These are phyloP conservation scores for Geotrupes spiniger DNA, from an alignment of 2,888 invertebrate genomes.

Conservation along the genomic window DNA sequence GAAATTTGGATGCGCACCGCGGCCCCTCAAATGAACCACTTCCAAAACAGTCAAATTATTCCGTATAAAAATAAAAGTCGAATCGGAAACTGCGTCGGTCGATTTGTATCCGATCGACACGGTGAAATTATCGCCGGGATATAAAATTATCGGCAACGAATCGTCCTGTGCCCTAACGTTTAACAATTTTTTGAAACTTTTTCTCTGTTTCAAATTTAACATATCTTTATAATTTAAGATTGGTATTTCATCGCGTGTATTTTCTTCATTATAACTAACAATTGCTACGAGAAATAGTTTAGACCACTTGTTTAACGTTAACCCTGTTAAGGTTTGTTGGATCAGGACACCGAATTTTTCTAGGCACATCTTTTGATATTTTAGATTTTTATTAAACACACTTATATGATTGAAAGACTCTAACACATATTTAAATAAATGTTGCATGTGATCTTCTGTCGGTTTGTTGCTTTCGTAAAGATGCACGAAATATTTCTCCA, in stretches of 20 bases:
- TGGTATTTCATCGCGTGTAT: slow-evolving; percentile 1
- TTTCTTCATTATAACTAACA: slow-evolving; percentile 1
- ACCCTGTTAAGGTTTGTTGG: background rate
- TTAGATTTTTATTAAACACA: background rate
- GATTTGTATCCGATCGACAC: slow-evolving; percentile 54
- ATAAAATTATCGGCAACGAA: slow-evolving; percentile 57
- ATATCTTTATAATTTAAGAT: background rate
- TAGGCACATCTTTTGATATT: background rate
- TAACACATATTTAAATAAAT: background rate
- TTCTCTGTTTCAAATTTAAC: slow-evolving; percentile 5
- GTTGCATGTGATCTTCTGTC: slow-evolving; percentile 2
- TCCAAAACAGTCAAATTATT: slow-evolving; percentile 94
- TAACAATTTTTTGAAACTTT: slow-evolving; percentile 29
- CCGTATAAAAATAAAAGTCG: slow-evolving; percentile 61
- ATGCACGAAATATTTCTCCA: slow-evolving; percentile 1
- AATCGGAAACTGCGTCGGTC: slow-evolving; percentile 46
- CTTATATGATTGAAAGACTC: background rate
- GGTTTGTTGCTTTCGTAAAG: background rate
- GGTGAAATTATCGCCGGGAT: slow-evolving; percentile 56
- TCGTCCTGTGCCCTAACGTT: slow-evolving; percentile 47
- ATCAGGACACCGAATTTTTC: slow-evolving; percentile 5
- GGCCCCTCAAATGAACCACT: slow-evolving; percentile 75
- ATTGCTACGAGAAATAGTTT: background rate
- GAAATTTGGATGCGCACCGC: slow-evolving; percentile 83
- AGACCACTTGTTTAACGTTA: background rate